A percentile compares a stretch with the other conserved stretches of the same genome.
phyloP scores from a whole-genome alignment of 2,888 invertebrate genomes.

The Drosophila paucipuncta region DNA sequence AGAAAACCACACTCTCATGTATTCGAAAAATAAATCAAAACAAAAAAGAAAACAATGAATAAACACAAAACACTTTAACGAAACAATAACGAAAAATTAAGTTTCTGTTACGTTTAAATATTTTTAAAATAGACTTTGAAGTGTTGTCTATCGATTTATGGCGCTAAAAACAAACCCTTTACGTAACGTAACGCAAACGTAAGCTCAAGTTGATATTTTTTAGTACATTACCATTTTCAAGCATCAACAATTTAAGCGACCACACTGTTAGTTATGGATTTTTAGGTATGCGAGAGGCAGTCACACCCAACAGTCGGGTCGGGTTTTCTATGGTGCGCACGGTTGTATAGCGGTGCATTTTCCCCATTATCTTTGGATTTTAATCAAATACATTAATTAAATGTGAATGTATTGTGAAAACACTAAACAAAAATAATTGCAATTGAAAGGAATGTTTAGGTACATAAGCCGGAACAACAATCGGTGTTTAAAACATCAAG shows the following conservation, averaged over 20 bases:
- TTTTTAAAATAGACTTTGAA: not conserved
- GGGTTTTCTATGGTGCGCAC: conserved; percentile 48
- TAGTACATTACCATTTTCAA: conserved; percentile 2
- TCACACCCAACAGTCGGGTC: conserved; percentile 47
- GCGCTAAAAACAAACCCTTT: conserved; percentile 8
- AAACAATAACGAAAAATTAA: not conserved
- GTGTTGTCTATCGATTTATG: conserved; percentile 3
- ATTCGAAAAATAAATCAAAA: conserved; percentile 37
- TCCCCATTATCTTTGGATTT: conserved; percentile 36
- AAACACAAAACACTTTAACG: conserved; percentile 46
- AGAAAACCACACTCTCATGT: conserved; percentile 23
- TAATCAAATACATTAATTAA: conserved; percentile 40
- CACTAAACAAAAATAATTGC: conserved; percentile 5
- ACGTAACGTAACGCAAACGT: not conserved
- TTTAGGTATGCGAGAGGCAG: conserved; percentile 22
- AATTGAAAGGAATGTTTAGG: not conserved
- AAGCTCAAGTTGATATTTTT: not conserved
- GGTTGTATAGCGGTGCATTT: conserved; percentile 48
- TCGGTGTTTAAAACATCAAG: not conserved
- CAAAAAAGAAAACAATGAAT: conserved; percentile 42
- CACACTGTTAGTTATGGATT: conserved; percentile 26
- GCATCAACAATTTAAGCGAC: not conserved
- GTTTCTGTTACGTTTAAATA: not conserved
- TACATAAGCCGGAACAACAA: not conserved
- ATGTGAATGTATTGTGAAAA: conserved; percentile 17